Conservation (phyloP, 1,140 invertebrate species). For the Cardiocondyla obscurior region DNA sequence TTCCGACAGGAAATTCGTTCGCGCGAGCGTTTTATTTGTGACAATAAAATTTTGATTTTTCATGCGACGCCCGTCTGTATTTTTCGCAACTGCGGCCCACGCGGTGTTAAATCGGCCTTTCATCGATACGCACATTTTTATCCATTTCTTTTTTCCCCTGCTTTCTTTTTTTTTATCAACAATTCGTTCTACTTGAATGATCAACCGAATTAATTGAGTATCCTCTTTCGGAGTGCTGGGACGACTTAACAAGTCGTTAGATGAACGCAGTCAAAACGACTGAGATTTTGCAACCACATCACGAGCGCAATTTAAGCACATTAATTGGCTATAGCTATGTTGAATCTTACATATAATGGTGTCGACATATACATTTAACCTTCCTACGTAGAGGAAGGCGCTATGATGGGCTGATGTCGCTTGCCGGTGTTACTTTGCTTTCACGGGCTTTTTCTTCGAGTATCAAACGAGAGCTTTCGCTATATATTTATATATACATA, state of each 20-base stretch:
- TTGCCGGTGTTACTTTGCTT: constrained; percentile 78
- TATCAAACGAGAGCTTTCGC: constrained; percentile 64
- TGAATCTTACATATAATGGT: constrained; percentile 42
- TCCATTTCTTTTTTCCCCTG: not conserved
- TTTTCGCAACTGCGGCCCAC: constrained; percentile 11
- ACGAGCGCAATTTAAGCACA: constrained; percentile 63
- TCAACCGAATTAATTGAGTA: not conserved
- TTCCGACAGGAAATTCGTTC: constrained; percentile 13
- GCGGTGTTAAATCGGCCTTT: not conserved
- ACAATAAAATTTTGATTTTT: constrained; percentile 41
- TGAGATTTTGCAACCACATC: constrained; percentile 44
- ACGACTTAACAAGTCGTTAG: constrained; percentile 2
- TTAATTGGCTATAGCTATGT: constrained; percentile 70
- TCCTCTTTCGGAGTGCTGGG: constrained; percentile 39
- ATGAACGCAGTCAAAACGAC: not conserved
- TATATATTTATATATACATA: constrained; percentile 51
- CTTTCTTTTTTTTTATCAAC: not conserved
- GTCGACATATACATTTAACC: constrained; percentile 53
- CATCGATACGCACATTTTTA: not conserved
- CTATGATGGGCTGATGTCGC: constrained; percentile 76
- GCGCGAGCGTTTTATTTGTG: constrained; percentile 17
- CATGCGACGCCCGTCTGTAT: not conserved
- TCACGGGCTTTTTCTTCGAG: constrained; percentile 68
- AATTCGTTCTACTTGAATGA: not conserved
- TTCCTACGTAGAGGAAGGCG: constrained; percentile 58